Conservation (phyloP, 2,797 vertebrate genomes). For the Fratercula arctica region DNA sequence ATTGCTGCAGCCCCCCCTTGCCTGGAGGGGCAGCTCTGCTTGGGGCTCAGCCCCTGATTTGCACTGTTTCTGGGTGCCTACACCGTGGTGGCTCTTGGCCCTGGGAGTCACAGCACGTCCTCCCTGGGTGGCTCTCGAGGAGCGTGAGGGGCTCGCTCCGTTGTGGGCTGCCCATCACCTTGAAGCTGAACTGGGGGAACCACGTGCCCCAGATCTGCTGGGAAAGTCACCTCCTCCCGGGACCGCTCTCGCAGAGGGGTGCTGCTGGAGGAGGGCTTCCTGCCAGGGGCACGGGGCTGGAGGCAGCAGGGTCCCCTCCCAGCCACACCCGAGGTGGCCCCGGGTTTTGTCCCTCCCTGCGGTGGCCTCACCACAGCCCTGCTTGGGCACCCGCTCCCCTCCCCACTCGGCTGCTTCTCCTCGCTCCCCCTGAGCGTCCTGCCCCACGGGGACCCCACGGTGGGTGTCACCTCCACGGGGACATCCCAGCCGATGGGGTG, state of each 20-base stretch:
- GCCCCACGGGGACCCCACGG: not conserved
- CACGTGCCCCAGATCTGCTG: accelerated
- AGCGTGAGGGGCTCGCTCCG: not conserved
- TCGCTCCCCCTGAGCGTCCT: accelerated
- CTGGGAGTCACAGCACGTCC: accelerated
- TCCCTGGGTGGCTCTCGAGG: accelerated
- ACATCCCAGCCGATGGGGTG: not conserved
- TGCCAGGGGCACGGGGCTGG: not conserved
- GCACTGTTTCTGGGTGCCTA: not conserved
- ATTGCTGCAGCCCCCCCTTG: not conserved
- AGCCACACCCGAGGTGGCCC: not conserved
- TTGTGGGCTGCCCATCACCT: accelerated
- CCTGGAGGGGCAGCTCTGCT: accelerated
- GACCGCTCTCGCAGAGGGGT: accelerated
- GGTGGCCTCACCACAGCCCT: not conserved
- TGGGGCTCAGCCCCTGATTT: not conserved
- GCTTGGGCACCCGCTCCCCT: not conserved
- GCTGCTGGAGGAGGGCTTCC: not conserved
- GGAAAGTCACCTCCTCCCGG: not conserved
- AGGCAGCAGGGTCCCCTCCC: not conserved
- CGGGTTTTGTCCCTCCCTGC: not conserved
- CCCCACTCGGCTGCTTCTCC: not conserved
- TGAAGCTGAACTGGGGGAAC: not conserved
- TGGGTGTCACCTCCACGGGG: not conserved
- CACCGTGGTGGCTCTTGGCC: accelerated